A percentile compares a stretch with the other conserved stretches of the same genome.
phyloP scores from a whole-genome alignment of 2,888 invertebrate species.

The Drosophila helvetica region DNA sequence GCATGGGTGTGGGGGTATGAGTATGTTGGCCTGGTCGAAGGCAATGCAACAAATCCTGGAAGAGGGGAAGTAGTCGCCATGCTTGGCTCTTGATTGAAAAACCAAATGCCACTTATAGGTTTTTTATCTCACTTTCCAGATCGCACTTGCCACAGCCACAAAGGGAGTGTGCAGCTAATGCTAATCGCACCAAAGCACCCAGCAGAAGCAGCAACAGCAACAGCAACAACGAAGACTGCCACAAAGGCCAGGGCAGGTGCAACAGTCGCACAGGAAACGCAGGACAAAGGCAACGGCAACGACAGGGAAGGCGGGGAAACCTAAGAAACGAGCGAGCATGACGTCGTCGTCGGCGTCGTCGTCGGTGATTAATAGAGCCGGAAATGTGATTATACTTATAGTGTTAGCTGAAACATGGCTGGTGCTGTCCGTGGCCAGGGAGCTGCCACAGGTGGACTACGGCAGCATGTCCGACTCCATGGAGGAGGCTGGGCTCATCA shows the following conservation, averaged over 20 bases:
- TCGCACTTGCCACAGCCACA: constrained; percentile 51
- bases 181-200: constrained; percentile 48
- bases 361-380: constrained; percentile 66
- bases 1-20: too few relatives aligned
- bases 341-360: constrained; percentile 54
- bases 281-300: constrained; percentile 39
- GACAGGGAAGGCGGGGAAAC: too few relatives aligned
- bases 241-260: constrained; percentile 50
- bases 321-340: constrained; percentile 49
- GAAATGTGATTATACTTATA: constrained; percentile 70
- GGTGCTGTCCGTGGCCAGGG: constrained; percentile 40
- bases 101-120: constrained; percentile 59
- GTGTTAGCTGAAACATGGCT: constrained; percentile 64
- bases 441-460: constrained; percentile 54
- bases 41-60: too few relatives aligned
- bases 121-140: constrained; percentile 70
- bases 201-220: constrained; percentile 18
- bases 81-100: constrained; percentile 13
- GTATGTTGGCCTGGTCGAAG: too few relatives aligned
- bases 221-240: constrained; percentile 29
- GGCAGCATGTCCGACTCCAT: constrained; percentile 59
- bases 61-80: constrained; percentile 39
- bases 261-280: constrained; percentile 65
- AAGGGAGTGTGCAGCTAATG: constrained; percentile 63
- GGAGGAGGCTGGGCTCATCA: constrained; percentile 54